These are phyloP conservation scores for Unio delphinus DNA, from an alignment of 2,888 invertebrate species.

Conservation along the genomic window DNA sequence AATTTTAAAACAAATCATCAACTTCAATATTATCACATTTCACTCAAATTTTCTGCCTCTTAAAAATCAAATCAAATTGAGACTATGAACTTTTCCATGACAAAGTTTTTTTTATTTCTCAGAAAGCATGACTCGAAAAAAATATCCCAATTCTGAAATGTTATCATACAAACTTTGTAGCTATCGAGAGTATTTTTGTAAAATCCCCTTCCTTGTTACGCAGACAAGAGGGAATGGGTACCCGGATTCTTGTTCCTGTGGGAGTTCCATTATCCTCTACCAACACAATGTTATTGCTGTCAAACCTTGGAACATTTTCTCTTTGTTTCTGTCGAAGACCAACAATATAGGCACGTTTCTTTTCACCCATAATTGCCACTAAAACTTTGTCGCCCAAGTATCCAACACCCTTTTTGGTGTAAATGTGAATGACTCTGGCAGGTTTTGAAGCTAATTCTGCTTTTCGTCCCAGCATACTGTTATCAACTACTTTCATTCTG, in stretches of 20 bases:
- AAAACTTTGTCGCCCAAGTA: constrained; percentile 87
- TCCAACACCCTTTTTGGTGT: constrained; percentile 74
- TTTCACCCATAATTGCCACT: constrained; percentile 94
- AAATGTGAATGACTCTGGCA: constrained; percentile 91
- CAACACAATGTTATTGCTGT: constrained; percentile 95
- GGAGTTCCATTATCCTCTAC: constrained; percentile 96
- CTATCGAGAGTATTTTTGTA: constrained; percentile 91
- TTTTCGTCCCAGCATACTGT: constrained; percentile 93
- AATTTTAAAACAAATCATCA: too few relatives aligned
- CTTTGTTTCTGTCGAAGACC: constrained; percentile 89
- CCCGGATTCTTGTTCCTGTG: constrained; percentile 93
- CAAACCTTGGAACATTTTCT: constrained; percentile 88
- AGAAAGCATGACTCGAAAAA: too few relatives aligned
- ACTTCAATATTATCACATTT: too few relatives aligned
- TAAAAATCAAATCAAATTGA: too few relatives aligned
- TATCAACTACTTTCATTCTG: constrained; percentile 93
- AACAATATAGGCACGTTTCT: constrained; percentile 92
- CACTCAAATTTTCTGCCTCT: too few relatives aligned
- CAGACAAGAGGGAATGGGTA: constrained; percentile 92
- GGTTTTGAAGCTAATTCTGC: constrained; percentile 96
- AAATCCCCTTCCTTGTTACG: constrained; percentile 84
- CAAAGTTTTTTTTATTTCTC: too few relatives aligned
- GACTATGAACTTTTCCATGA: too few relatives aligned
- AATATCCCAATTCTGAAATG: background rate
- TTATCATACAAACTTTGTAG: constrained; percentile 85